Base-by-base conservation (phyloP, 1,140 invertebrate genomes). In the Adelges cooleyi region DNA sequence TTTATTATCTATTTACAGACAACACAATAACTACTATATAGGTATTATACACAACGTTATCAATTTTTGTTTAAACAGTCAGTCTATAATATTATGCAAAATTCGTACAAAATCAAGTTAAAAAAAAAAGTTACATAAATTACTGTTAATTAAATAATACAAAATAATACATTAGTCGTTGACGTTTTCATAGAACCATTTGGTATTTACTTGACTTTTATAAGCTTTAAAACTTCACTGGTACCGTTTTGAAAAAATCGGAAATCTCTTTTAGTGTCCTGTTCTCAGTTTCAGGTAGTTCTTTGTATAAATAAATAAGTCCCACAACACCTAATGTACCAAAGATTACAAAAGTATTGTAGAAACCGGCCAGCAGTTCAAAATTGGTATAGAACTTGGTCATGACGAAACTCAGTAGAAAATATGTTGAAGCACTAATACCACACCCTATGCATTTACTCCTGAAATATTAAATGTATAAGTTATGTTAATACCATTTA, bases 381-480 rank as follows among this genome's bases (percentile, higher is more conserved):
- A 59, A 11, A 10, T 44, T 11, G 3, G 20, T 6, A 15, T 59
- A 59, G 9, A 25, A 59, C 23, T 59, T 59, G 9, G 53, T 44
- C 53, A 59, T 44, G 22, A 44, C 3, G 9, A 59, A 59, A 23
- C 53, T 44, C 22, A 59, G 38, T 1, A 59, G 20, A 17, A 59
- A 59, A 13, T 59, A 59, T 17, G 29, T 17, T 2, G 38, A 36
- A 5, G 36, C 25, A 18, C 53, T 11, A 2, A 59, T 44, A 11
- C 38, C 44, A 27, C 38, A 59, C 11, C 53, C 53, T 17, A 59
- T 3, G 23, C 44, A 42, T 44, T 59, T 59, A n/a, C 53, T 59
- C 17, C 53, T 59, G 38, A 2, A 44, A 54, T 22, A n/a, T 25
- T 27, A n/a, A 27, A 50, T 15, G 0, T 15, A 48, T 22, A 48